Evolutionary conservation across 2,113 vertebrate species (phyloP).

Genomic region (Anolis sagrei): DNA sequence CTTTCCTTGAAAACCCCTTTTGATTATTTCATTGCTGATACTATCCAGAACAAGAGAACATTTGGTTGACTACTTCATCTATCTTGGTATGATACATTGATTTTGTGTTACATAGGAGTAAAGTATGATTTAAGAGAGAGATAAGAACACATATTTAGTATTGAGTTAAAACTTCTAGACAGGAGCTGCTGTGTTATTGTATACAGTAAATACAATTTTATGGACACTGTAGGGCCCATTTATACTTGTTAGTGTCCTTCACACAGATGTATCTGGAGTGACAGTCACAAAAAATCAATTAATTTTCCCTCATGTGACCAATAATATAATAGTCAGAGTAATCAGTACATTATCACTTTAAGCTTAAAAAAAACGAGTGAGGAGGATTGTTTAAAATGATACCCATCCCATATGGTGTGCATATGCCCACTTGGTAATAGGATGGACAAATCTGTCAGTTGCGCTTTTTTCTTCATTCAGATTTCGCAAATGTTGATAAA

Average conservation of each 20-base stretch:
- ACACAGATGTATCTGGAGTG: background rate
- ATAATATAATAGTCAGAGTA: background rate
- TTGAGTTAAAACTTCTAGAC: background rate
- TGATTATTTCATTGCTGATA: background rate
- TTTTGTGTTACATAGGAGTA: constrained; percentile 2
- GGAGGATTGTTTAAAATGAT: background rate
- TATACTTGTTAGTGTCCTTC: background rate
- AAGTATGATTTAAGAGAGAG: background rate
- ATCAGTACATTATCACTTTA: background rate
- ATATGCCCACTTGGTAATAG: background rate
- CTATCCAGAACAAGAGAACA: background rate
- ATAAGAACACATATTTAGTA: background rate
- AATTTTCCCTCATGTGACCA: background rate
- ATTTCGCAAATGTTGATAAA: too few species aligned
- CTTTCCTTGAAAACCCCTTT: background rate
- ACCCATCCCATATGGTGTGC: background rate
- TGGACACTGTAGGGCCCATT: background rate
- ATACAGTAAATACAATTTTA: background rate
- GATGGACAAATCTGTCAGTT: background rate
- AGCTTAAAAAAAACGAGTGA: background rate
- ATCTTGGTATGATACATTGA: background rate
- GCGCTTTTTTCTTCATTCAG: too few species aligned
- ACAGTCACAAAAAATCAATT: background rate
- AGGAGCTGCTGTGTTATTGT: background rate
- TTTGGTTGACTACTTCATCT: background rate